A percentile compares a stretch with the other conserved stretches of the same genome.
Evolutionary conservation across 2,797 vertebrate genomes (phyloP).

Genomic region (Periparus ater): DNA sequence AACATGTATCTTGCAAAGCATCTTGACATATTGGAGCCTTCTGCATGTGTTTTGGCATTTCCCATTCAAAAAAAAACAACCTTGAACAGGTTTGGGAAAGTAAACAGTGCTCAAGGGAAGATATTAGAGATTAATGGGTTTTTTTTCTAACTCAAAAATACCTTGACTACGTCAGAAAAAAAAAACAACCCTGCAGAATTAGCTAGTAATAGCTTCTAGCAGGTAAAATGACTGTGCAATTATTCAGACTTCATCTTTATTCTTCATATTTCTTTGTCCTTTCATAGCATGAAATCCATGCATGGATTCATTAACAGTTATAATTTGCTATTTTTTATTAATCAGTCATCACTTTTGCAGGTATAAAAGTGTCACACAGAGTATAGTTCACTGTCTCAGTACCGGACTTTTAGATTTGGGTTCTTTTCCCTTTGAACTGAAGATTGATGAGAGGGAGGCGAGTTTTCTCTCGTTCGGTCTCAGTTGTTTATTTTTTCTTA

Average conservation of each 20-base stretch:
- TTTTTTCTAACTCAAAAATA: not conserved
- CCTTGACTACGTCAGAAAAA: not conserved
- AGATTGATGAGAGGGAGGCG: too few relatives aligned
- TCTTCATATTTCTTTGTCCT: not conserved
- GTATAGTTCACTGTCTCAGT: not conserved
- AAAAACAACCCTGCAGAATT: not conserved
- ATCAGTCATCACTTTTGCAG: not conserved
- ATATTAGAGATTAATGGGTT: not conserved
- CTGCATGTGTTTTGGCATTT: not conserved
- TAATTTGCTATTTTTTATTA: not conserved
- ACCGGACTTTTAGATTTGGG: too few relatives aligned
- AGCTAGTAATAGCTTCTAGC: not conserved
- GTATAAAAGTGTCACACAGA: not conserved
- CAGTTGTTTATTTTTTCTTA: too few relatives aligned
- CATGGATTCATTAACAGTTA: not conserved
- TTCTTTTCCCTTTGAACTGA: too few relatives aligned
- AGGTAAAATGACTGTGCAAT: not conserved
- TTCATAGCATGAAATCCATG: not conserved
- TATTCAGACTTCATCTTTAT: not conserved
- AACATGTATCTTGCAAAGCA: not conserved
- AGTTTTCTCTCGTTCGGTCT: too few relatives aligned
- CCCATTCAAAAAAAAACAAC: not conserved
- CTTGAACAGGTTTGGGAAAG: not conserved
- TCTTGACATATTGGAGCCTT: not conserved
- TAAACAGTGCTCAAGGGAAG: not conserved